Evolutionary conservation across 2,888 invertebrate species (phyloP).

Genomic region (Cataglyphis rosenhaueri): DNA sequence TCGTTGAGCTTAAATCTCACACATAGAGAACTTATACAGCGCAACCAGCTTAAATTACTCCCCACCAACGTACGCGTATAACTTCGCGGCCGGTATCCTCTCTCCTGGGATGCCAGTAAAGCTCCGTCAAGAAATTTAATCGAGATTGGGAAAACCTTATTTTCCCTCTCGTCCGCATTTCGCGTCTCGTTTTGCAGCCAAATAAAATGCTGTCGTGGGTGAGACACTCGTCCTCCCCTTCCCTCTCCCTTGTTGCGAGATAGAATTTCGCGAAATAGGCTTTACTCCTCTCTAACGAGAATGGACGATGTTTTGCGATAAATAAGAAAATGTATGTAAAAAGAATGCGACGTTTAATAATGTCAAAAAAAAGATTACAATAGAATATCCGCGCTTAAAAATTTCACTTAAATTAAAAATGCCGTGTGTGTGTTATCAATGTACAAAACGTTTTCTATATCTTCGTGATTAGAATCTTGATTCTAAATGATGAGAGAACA

Average conservation of each 20-base stretch:
- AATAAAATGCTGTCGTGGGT: conserved; percentile 49
- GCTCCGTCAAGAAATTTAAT: conserved; percentile 53
- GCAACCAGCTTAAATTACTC: conserved; percentile 55
- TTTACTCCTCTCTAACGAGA: conserved; percentile 19
- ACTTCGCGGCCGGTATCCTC: conserved; percentile 38
- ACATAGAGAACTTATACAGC: conserved; percentile 38
- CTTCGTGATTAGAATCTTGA: neutral
- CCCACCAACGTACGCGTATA: conserved; percentile 18
- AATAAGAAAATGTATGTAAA: conserved; percentile 26
- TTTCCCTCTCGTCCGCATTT: conserved; percentile 29
- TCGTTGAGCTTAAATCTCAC: conserved; percentile 52
- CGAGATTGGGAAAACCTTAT: conserved; percentile 52
- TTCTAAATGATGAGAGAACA: neutral
- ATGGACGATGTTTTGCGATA: conserved; percentile 16
- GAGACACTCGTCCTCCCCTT: conserved; percentile 25
- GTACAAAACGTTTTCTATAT: neutral
- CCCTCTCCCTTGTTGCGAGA: conserved; percentile 18
- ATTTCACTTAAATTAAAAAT: neutral
- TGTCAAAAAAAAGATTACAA: neutral
- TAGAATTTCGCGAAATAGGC: conserved; percentile 40
- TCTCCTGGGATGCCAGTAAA: conserved; percentile 30
- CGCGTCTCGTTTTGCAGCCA: conserved; percentile 48
- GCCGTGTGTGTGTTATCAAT: neutral
- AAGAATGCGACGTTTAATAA: neutral
- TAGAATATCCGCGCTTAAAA: conserved; percentile 17